A percentile compares a stretch with the other conserved stretches of the same genome.
Evolutionary conservation across 2,113 vertebrate species (phyloP).

Genomic region (Naja naja): DNA sequence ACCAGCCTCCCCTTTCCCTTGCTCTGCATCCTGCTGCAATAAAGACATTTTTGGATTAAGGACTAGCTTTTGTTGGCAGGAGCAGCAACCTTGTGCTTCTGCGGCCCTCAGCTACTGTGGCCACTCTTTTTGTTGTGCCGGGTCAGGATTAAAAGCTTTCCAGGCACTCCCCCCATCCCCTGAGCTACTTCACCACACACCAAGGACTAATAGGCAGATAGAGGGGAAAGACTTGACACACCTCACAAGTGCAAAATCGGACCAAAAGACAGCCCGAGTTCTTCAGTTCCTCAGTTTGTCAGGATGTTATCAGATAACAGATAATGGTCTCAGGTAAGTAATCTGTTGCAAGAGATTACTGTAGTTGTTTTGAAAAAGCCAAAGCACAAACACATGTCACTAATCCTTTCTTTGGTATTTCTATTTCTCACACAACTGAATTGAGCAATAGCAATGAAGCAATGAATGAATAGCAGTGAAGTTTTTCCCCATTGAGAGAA

Average conservation of each 20-base stretch:
- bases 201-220: conserved; percentile 85
- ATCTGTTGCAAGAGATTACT: neutral
- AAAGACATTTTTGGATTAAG: conserved; percentile 80
- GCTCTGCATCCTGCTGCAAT: conserved; percentile 75
- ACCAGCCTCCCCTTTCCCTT: conserved; percentile 65
- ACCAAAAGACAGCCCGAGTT: conserved; percentile 75
- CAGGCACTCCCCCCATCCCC: conserved; percentile 73
- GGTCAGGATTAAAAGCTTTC: conserved; percentile 82
- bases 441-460: neutral
- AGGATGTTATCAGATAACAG: conserved; percentile 95
- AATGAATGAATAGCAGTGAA: neutral
- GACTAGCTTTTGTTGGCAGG: conserved; percentile 81
- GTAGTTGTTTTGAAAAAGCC: neutral
- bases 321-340: conserved; percentile 89
- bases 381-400: neutral
- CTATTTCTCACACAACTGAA: neutral
- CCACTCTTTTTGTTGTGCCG: conserved; percentile 87
- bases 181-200: conserved; percentile 64
- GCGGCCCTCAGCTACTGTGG: conserved; percentile 81
- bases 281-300: conserved; percentile 95
- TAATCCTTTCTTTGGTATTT: neutral
- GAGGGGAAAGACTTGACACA: conserved; percentile 68
- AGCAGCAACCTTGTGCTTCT: conserved; percentile 74
- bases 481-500: neutral
- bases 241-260: conserved; percentile 73